Conservation (phyloP, 2,888 invertebrate species). For the Ypsolopha sequella region DNA sequence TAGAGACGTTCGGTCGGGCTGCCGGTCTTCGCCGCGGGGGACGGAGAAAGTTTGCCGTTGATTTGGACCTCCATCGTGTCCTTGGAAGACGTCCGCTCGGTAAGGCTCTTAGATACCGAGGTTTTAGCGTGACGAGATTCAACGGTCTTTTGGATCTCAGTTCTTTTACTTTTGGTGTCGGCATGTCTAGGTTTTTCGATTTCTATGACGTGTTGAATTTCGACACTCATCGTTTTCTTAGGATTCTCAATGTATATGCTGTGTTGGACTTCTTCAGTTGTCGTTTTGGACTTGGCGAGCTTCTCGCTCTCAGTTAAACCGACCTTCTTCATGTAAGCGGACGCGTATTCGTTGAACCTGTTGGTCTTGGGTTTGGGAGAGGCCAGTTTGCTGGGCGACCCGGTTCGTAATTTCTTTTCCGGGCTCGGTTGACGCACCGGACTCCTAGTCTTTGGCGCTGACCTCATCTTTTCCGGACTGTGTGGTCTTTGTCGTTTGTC, state of each 20-base stretch:
- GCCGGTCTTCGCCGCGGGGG: constrained; percentile 26
- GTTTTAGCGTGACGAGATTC: constrained; percentile 13
- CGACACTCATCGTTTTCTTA: neutral
- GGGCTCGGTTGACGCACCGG: constrained; percentile 44
- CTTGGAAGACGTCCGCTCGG: constrained; percentile 39
- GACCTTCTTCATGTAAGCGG: constrained; percentile 63
- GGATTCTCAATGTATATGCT: neutral
- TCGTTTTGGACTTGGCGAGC: too few species aligned
- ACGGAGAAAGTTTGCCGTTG: constrained; percentile 45
- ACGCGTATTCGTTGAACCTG: constrained; percentile 57
- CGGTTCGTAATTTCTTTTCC: constrained; percentile 45
- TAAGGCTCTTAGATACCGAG: constrained; percentile 23
- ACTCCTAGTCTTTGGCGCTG: constrained; percentile 27
- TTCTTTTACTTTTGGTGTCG: constrained; percentile 29
- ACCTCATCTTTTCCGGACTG: constrained; percentile 44
- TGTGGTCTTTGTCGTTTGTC: constrained; percentile 26
- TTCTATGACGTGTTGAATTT: neutral
- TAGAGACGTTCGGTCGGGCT: constrained; percentile 24
- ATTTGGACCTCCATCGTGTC: constrained; percentile 38
- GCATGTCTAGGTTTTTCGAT: constrained; percentile 33
- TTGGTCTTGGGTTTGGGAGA: constrained; percentile 43
- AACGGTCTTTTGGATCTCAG: constrained; percentile 21
- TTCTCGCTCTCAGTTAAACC: constrained; percentile 35
- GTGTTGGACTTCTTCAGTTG: neutral
- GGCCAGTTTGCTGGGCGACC: constrained; percentile 40